These are phyloP conservation scores for Pyrochroa serraticornis DNA, from an alignment of 2,888 invertebrate genomes.

Conservation along the genomic window DNA sequence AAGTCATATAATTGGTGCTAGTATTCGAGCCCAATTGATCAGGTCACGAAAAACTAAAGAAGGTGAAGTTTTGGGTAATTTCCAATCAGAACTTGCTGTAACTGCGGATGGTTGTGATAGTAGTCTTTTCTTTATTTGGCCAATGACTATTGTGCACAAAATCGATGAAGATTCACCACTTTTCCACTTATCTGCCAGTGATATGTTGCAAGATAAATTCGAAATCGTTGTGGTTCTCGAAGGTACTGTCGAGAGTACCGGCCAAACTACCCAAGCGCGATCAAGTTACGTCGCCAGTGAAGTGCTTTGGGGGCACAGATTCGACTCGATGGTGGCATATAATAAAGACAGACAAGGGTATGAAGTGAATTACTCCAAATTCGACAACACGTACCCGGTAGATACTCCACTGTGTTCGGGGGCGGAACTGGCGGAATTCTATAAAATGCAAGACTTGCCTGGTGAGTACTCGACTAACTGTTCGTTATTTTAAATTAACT, in stretches of 20 bases:
- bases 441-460: constrained; percentile 64
- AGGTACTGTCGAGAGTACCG: constrained; percentile 89
- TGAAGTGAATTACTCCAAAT: constrained; percentile 86
- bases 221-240: constrained; percentile 88
- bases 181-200: constrained; percentile 85
- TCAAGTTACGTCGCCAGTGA: constrained; percentile 82
- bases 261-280: constrained; percentile 76
- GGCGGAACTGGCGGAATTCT: constrained; percentile 69
- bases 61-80: constrained; percentile 78
- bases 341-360: constrained; percentile 74
- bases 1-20: constrained; percentile 93
- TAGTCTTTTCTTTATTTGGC: constrained; percentile 95
- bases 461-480: constrained; percentile 56
- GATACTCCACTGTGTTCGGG: constrained; percentile 88
- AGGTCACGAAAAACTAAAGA: constrained; percentile 81
- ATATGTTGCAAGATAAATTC: constrained; percentile 81
- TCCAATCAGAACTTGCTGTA: constrained; percentile 76
- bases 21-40: constrained; percentile 83
- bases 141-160: constrained; percentile 87
- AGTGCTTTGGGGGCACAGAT: constrained; percentile 87
- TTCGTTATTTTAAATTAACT: background rate
- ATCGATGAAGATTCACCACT: constrained; percentile 88
- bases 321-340: constrained; percentile 78
- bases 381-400: constrained; percentile 82
- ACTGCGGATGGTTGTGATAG: constrained; percentile 78